Evolutionary conservation across 2,888 invertebrate genomes (phyloP).

Genomic region (Phytoseiulus persimilis): DNA sequence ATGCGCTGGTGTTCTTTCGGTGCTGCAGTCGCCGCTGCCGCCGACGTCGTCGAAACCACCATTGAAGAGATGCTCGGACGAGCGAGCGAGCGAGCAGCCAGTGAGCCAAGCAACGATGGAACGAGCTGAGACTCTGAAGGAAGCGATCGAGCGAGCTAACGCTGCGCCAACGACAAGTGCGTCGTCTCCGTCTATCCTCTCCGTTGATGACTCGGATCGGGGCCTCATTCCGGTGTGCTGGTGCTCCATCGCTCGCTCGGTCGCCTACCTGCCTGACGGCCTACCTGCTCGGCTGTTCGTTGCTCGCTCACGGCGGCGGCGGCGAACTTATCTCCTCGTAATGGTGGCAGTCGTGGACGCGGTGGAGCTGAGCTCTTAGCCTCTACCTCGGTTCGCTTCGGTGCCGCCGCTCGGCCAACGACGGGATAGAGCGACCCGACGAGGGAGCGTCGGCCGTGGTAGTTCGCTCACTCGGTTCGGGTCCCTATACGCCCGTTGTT

Average conservation of each 20-base stretch:
- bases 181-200: constrained; percentile 5
- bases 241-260: background rate
- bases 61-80: constrained; percentile 15
- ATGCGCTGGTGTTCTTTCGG: constrained; percentile 17
- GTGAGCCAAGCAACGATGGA: background rate
- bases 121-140: background rate
- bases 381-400: constrained; percentile 5
- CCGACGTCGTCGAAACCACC: background rate
- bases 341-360: background rate
- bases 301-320: background rate
- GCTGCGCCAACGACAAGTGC: background rate
- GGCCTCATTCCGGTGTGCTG: constrained; percentile 5
- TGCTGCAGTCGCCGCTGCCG: background rate
- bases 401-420: background rate
- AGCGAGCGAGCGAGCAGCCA: constrained; percentile 17
- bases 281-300: background rate
- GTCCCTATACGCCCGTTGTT: background rate
- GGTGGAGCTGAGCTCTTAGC: background rate
- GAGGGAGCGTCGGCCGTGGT: background rate
- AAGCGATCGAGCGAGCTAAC: background rate
- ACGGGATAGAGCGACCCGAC: background rate
- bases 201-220: constrained; percentile 5
- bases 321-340: background rate
- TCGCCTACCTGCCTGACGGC: background rate
- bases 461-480: background rate